These are phyloP conservation scores for Platycheirus rosarum DNA, from an alignment of 2,888 invertebrate genomes.

Conservation along the genomic window DNA sequence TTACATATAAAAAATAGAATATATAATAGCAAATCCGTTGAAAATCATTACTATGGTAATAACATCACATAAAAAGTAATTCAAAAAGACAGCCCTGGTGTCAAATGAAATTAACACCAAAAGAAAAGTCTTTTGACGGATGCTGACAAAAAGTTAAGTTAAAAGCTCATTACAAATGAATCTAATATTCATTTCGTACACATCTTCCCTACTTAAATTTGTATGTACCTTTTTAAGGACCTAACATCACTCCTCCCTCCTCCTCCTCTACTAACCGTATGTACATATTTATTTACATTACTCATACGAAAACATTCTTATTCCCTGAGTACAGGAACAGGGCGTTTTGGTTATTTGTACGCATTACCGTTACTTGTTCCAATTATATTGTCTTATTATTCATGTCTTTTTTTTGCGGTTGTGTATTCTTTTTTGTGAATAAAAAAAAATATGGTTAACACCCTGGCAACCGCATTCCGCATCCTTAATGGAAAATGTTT, in stretches of 20 bases:
- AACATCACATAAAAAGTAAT: too few species aligned
- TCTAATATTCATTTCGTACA: constrained; percentile 20
- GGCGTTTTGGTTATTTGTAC: constrained; percentile 21
- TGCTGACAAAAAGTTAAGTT: constrained; percentile 5
- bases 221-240: neutral
- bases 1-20: too few species aligned
- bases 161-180: constrained; percentile 32
- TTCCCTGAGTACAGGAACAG: neutral
- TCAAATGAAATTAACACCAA: too few species aligned
- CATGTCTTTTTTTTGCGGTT: neutral
- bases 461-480: constrained; percentile 15
- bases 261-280: too few species aligned
- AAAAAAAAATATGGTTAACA: constrained; percentile 20
- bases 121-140: neutral
- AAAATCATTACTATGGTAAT: too few species aligned
- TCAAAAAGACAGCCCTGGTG: too few species aligned
- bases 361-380: constrained; percentile 24
- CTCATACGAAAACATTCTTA: constrained; percentile 1
- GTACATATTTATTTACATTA: neutral
- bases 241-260: neutral
- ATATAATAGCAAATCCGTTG: too few species aligned
- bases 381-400: constrained; percentile 36
- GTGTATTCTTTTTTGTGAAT: neutral
- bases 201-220: constrained; percentile 13
- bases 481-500: constrained; percentile 29